phyloP scores from a whole-genome alignment of 1,140 invertebrate species.

The Drosophila ohnishii region DNA sequence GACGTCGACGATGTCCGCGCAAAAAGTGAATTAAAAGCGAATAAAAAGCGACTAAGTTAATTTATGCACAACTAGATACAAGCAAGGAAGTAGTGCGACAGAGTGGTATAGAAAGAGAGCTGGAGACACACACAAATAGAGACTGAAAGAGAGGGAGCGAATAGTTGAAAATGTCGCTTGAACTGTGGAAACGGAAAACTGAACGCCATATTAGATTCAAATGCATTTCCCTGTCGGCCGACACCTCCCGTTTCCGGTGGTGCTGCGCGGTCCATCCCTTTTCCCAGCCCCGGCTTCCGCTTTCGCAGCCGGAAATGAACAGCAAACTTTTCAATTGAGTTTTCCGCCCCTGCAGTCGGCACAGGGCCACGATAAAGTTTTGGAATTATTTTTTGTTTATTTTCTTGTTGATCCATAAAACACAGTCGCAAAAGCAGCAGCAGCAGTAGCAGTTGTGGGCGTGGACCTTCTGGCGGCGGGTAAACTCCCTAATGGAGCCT shows the following conservation, averaged over 20 bases:
- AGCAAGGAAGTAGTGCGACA: conserved; percentile 1
- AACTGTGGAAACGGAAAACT: conserved; percentile 60
- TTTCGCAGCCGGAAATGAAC: conserved; percentile 63
- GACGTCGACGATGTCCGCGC: conserved; percentile 53
- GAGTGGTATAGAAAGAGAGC: conserved; percentile 1
- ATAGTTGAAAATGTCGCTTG: conserved; percentile 52
- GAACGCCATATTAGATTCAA: conserved; percentile 76
- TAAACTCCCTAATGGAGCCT: conserved; percentile 48
- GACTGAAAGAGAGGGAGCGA: conserved; percentile 10
- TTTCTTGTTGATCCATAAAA: conserved; percentile 67
- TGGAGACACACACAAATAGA: not conserved
- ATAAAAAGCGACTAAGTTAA: conserved; percentile 70
- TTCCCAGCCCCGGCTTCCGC: conserved; percentile 4
- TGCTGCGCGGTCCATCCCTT: conserved; percentile 17
- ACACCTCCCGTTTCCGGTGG: conserved; percentile 62
- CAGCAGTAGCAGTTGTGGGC: conserved; percentile 9
- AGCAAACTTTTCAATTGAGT: conserved; percentile 76
- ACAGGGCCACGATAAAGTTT: conserved; percentile 58
- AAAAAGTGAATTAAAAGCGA: conserved; percentile 66
- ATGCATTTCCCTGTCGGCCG: conserved; percentile 69
- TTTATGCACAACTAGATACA: conserved; percentile 62
- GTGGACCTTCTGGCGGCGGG: not conserved
- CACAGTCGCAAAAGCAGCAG: conserved; percentile 20
- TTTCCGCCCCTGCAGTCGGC: conserved; percentile 51
- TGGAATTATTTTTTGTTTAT: conserved; percentile 71